Base-by-base conservation (phyloP, 2,113 vertebrate genomes). In the Thamnophis sirtalis region DNA sequence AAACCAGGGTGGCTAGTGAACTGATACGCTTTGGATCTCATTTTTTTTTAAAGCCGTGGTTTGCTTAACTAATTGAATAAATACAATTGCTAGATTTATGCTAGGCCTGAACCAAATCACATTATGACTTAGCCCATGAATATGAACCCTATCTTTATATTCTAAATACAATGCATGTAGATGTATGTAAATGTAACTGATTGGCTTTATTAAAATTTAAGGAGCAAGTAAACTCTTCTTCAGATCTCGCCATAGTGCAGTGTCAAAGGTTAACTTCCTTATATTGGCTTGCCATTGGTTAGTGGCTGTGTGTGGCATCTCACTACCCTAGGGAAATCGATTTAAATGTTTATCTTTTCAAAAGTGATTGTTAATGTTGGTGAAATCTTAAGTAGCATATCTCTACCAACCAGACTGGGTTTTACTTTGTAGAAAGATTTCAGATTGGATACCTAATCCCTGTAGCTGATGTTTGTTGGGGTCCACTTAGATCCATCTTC, bases 261-360 rank as follows among this genome's bases (percentile, higher is more conserved):
- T 38, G 26, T 48, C 89, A 49, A 93, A 73, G 22, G 4, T 93
- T 26, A 55, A 5, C 51, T 89, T 93, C 38, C 28, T 94, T 84
- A 91, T 73, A 93, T 93, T 38, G 60, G 91, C 91, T 92, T 96
- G 91, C 89, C 24, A 28, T 55, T 92, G 88, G n/a, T 50, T 53
- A 95, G 3, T 84, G 90, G 1, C 33, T 33, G 9, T 91, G 19
- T 92, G 87, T 22, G 24, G 53, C 43, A n/a, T 56, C 55, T 38
- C 5, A 55, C 28, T 43, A 63, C 19, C 50, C 33, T 19, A 48
- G 24, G 51, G 38, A 38, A 84, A 21, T 94, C 91, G 89, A 90
- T 80, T 17, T 56, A 15, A 5, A 13, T 43, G 6, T 50, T 86
- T 0, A 0, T 43, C 33, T 43, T 33, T 84, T 28, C 28, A 53